Evolutionary conservation across 2,888 invertebrate species (phyloP), one percentile per base, ranked within the genome.

Genomic region (Anthoptus insignis): DNA sequence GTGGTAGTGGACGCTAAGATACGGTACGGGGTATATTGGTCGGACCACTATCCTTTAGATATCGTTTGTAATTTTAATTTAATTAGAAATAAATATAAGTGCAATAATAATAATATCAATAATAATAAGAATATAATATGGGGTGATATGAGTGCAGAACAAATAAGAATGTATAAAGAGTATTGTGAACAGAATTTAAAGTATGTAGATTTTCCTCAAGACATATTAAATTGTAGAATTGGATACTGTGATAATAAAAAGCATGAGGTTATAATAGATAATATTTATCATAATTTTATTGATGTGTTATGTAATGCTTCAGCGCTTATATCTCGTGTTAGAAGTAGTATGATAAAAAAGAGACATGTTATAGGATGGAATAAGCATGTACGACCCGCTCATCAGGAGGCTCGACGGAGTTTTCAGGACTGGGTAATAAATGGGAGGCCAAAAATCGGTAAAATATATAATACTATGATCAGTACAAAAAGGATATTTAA

Each of bases 341-440:
- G 27, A 27, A 27, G 13, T 0, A 8, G 37, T 54, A 2, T 9
- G 19, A 2, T 27, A 27, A 61, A 60, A 39, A 52, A 29, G 8
- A 59, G 59, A 24, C 14, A 29, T 8, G 45, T 73, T n/a, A 11
- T 53, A 1, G 71, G 74, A 0, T 76, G 74, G 74, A 75, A 73
- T 42, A 65, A 56, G 4, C 53, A 75, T 24, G 74, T 75, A 6
- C 61, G 59, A 1, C 63, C 37, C 11, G 69, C 72, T 21, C 70
- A 73, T 29, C 19, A 52, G 64, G 57, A 63, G 58, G 73, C 74
- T 37, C 66, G 73, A 42, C 16, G 16, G 5, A 59, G 42, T 5
- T 73, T 70, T 64, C 14, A 65, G 6, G 22, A 50, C 4, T 75
- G 74, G 74, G n/a, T 69, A 16, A 63, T 58, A 29, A 37, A 45